phyloP scores from a whole-genome alignment of 2,888 invertebrate species.

The Stegophylla sp. region DNA sequence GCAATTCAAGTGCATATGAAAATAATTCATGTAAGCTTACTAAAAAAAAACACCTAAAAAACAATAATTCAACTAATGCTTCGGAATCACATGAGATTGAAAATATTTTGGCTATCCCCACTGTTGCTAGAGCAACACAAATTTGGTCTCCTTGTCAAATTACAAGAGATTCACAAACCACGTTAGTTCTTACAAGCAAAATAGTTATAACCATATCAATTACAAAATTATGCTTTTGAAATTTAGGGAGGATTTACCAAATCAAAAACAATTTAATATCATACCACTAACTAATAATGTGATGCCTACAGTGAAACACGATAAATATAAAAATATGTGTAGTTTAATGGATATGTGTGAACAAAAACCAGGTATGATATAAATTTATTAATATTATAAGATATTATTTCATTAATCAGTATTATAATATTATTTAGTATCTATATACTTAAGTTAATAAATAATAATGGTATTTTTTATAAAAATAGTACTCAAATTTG shows the following conservation, averaged over 20 bases:
- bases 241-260: slow-evolving; percentile 37
- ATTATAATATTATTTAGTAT: no score
- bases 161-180: slow-evolving; percentile 45
- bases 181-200: background rate
- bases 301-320: slow-evolving; percentile 6
- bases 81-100: background rate
- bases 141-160: slow-evolving; percentile 41
- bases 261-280: slow-evolving; percentile 14
- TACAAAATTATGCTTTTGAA: background rate
- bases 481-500: no score
- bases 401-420: no score
- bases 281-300: slow-evolving; percentile 34
- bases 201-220: background rate
- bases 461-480: no score
- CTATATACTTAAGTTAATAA: no score
- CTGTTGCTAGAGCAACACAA: slow-evolving; percentile 18
- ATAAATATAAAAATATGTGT: slow-evolving; percentile 1
- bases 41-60: slow-evolving; percentile 65
- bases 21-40: slow-evolving; percentile 65
- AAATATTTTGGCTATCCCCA: background rate
- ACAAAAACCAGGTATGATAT: slow-evolving; percentile 29
- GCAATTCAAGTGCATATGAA: slow-evolving; percentile 71
- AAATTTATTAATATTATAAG: no score
- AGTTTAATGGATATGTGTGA: background rate
- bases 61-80: background rate